Evolutionary conservation across 2,113 vertebrate genomes (phyloP).

Genomic region (Eubucco bourcierii): DNA sequence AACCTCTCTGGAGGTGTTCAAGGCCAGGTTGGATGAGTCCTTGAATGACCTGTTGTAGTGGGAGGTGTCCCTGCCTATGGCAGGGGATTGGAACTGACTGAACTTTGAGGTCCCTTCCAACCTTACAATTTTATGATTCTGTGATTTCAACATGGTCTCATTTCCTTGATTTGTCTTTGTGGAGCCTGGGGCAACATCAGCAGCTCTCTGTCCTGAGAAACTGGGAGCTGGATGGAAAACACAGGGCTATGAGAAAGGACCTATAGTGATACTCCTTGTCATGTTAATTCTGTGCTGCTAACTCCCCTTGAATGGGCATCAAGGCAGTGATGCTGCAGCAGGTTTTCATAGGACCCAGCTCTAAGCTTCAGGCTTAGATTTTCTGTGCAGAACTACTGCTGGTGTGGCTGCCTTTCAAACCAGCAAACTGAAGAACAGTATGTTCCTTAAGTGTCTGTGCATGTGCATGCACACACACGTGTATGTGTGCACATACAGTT

Average conservation of each 20-base stretch:
- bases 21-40: too few species aligned
- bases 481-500: neutral
- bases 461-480: too few species aligned
- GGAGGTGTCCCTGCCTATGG: too few species aligned
- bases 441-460: rapidly evolving
- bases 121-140: too few species aligned
- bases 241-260: neutral
- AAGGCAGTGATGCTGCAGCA: rapidly evolving
- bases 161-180: neutral
- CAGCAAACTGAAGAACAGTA: neutral
- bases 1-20: too few species aligned
- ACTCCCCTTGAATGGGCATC: neutral
- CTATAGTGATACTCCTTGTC: neutral
- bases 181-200: neutral
- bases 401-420: neutral
- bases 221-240: neutral
- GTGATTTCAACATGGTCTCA: neutral
- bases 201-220: neutral
- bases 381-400: neutral
- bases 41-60: too few species aligned
- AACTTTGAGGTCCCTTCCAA: too few species aligned
- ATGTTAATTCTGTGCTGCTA: neutral
- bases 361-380: neutral
- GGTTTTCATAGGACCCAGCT: neutral
- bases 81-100: too few species aligned